Percentiles rank a stretch among this genome's conserved stretches.
Conservation (phyloP, 2,888 invertebrate species). For the Drosophila prostipennis region DNA sequence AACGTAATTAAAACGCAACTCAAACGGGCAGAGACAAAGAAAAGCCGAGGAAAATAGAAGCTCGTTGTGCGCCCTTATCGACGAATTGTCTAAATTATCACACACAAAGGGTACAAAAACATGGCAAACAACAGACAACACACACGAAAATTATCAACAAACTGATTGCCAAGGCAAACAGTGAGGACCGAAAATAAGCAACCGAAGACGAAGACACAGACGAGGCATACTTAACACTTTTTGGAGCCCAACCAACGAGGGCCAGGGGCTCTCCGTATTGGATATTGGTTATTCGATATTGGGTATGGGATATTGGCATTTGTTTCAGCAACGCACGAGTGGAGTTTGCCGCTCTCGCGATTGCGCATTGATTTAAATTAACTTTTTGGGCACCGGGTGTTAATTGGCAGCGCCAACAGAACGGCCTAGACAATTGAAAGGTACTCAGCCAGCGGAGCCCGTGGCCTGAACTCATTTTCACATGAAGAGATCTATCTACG, state of each 20-base stretch:
- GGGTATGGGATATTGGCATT: slow-evolving; percentile 64
- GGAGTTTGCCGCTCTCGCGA: slow-evolving; percentile 36
- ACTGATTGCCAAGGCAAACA: slow-evolving; percentile 73
- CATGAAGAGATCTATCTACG: slow-evolving; percentile 17
- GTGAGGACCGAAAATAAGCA: slow-evolving; percentile 37
- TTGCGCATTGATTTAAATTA: slow-evolving; percentile 78
- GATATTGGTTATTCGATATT: slow-evolving; percentile 11
- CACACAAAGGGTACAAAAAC: slow-evolving; percentile 43
- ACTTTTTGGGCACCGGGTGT: slow-evolving; percentile 58
- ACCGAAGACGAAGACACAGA: slow-evolving; percentile 33
- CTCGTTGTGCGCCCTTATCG: slow-evolving; percentile 76
- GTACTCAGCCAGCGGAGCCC: slow-evolving; percentile 33
- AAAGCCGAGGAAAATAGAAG: slow-evolving; percentile 42
- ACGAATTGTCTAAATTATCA: slow-evolving; percentile 75
- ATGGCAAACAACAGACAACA: slow-evolving; percentile 42
- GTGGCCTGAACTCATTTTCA: slow-evolving; percentile 61
- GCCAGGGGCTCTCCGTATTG: slow-evolving; percentile 41
- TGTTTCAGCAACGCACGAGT: slow-evolving; percentile 78
- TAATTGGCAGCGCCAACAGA: slow-evolving; percentile 69
- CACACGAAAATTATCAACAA: slow-evolving; percentile 76
- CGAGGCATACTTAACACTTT: slow-evolving; percentile 76
- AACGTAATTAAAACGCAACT: slow-evolving; percentile 76
- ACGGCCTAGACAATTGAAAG: slow-evolving; percentile 35
- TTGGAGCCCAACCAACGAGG: slow-evolving; percentile 78
- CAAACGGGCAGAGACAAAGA: slow-evolving; percentile 55